Evolutionary conservation across 2,888 invertebrate genomes (phyloP), one percentile per base, ranked within the genome.

Genomic region (Scotopteryx bipunctaria): DNA sequence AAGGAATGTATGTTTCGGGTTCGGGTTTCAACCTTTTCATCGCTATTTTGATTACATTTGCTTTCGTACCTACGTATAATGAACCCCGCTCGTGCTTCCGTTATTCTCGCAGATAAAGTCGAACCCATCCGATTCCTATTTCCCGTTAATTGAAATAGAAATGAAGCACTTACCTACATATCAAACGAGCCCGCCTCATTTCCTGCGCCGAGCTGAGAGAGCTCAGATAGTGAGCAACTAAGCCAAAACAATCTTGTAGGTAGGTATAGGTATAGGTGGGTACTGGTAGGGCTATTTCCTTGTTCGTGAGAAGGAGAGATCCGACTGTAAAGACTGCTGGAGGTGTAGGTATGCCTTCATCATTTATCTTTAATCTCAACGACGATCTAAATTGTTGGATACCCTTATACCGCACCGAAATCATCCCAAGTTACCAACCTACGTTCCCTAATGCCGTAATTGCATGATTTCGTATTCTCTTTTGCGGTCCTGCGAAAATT

Each of bases 1-100:
- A 51, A 42, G 48, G 37, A 51, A 54, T 38, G 46, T 57, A n/a
- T n/a, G n/a, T n/a, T n/a, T n/a, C n/a, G n/a, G n/a, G n/a, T 57
- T 43, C 40, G 36, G 49, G 47, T 27, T 17, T 27, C 11, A 52
- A 46, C 43, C 25, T 42, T 43, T 46, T 37, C 42, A 32, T 48
- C 29, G 44, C 37, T 32, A 17, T 36, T 40, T 42, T 31, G 33
- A 36, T n/a, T n/a, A 25, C 27, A 40, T 42, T 50, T 16, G 36
- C 40, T 35, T 36, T 49, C 27, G 32, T 33, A 32, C 23, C 8
- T 25, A 31, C 29, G 8, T 13, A 13, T 23, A 35, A 1, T 8
- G 33, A 33, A 43, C 19, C 45, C 15, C 13, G 11, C 27, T 16
- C 11, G 15, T 25, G 19, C 16, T 2, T 23, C 5, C 16, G 25